Base-by-base conservation (phyloP, 1,140 invertebrate species). In the Nephila pilipes region DNA sequence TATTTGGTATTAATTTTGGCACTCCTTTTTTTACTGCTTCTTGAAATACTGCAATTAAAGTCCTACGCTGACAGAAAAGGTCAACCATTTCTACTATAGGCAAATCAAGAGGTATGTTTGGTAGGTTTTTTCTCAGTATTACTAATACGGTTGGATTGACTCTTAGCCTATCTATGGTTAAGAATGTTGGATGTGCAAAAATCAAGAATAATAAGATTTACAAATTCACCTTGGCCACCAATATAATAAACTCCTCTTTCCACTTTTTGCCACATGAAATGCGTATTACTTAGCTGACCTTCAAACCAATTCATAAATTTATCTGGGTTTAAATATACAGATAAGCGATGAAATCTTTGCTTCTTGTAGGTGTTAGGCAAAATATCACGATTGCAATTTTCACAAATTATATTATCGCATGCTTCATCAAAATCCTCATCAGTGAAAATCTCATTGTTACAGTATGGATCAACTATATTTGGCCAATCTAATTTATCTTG, bases 241-340 rank as follows among this genome's bases (percentile, higher is more conserved):
- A 63, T 63, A 63, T 63, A 63, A 63, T 63, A 63, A 63, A 63
- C 60, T 63, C 60, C 60, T 63, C 60, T 63, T 63, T 63, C 60
- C 60, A 63, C 60, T 25, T 63, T 63, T 63, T 63, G 60, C 60
- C 60, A 63, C 60, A 63, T 63, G 60, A 63, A 63, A 63, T 63
- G 60, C 60, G 60, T 63, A 63, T 63, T 63, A 63, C 60, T 63
- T 63, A 63, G 60, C 60, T 63, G 60, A 63, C 60, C 60, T 63
- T 63, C 60, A 63, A 63, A 63, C 60, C 60, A 63, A 63, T 63
- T 2, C 60, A 63, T 63, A 25, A 63, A 3, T 63, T 63, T 63
- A 2, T 63, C 60, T 63, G 60, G 60, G 60, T 63, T 63, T 63
- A 63, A 63, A 63, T 63, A 63, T 63, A 63, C 60, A 63, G 60